phyloP scores from a whole-genome alignment of 2,797 vertebrate genomes.

The Phrynocephalus forsythii region DNA sequence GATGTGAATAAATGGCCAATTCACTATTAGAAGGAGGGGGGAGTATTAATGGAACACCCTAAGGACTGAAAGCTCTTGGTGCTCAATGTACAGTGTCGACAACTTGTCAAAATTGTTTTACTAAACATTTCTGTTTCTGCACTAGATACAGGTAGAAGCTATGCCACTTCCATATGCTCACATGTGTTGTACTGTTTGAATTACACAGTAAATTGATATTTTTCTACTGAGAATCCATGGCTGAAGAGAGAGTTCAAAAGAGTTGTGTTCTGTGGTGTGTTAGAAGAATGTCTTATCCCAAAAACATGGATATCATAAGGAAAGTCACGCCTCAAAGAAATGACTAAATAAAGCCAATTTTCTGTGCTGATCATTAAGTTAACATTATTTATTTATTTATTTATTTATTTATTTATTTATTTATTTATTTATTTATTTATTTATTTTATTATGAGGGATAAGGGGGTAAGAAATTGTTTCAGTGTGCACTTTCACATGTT shows the following conservation, averaged over 20 bases:
- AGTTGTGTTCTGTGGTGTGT: not conserved
- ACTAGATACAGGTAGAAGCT: not conserved
- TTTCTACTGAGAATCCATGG: not conserved
- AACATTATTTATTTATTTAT: too few relatives aligned
- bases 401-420: too few relatives aligned
- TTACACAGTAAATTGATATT: not conserved
- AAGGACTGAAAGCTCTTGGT: conserved; percentile 10
- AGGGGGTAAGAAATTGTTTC: not conserved
- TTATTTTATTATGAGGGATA: not conserved
- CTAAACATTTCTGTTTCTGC: not conserved
- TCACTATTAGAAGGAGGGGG: conserved; percentile 25
- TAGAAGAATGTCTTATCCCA: too few relatives aligned
- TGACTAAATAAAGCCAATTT: not conserved
- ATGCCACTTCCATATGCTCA: not conserved
- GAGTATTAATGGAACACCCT: conserved; percentile 25
- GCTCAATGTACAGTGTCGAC: conserved; percentile 40
- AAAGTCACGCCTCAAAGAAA: not conserved
- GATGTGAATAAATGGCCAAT: conserved; percentile 30
- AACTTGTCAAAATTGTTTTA: conserved; percentile 37
- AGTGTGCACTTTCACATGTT: not conserved
- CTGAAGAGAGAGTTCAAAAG: not conserved
- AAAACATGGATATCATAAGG: not conserved
- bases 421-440: too few relatives aligned
- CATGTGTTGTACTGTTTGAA: not conserved
- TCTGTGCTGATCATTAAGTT: not conserved